These are phyloP conservation scores for Trichomalopsis sarcophagae DNA, from an alignment of 1,140 invertebrate genomes.

Conservation along the genomic window DNA sequence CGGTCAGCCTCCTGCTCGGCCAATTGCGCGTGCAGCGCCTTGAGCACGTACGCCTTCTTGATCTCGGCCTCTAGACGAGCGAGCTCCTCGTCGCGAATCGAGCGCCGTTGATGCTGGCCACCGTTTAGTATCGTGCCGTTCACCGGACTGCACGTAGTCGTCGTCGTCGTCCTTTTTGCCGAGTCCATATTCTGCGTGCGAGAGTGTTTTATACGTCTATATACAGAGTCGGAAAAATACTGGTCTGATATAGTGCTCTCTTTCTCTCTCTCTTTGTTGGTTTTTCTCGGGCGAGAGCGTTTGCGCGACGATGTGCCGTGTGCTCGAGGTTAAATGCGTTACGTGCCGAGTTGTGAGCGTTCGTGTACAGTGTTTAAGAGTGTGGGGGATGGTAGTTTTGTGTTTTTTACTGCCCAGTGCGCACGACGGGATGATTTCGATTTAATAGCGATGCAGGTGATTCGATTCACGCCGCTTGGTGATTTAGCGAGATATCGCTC, in stretches of 20 bases:
- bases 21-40: slow-evolving; percentile 61
- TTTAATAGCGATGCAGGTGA: too few species aligned
- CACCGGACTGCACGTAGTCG: background rate
- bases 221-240: slow-evolving; percentile 8
- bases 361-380: too few species aligned
- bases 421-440: too few species aligned
- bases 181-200: background rate
- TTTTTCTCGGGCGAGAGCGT: background rate
- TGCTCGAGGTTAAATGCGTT: background rate
- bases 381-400: too few species aligned
- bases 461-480: too few species aligned
- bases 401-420: too few species aligned
- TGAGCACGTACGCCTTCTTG: slow-evolving; percentile 63
- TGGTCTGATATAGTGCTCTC: slow-evolving; percentile 12
- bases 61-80: slow-evolving; percentile 57
- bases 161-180: background rate
- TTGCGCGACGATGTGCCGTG: background rate
- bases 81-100: slow-evolving; percentile 8
- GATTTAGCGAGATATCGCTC: background rate
- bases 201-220: background rate
- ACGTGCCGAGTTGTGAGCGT: background rate
- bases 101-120: background rate
- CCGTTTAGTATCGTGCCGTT: background rate
- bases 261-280: background rate
- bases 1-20: slow-evolving; percentile 56